Evolutionary conservation across 2,888 invertebrate genomes (phyloP).

Genomic region (Pheosia gnoma): DNA sequence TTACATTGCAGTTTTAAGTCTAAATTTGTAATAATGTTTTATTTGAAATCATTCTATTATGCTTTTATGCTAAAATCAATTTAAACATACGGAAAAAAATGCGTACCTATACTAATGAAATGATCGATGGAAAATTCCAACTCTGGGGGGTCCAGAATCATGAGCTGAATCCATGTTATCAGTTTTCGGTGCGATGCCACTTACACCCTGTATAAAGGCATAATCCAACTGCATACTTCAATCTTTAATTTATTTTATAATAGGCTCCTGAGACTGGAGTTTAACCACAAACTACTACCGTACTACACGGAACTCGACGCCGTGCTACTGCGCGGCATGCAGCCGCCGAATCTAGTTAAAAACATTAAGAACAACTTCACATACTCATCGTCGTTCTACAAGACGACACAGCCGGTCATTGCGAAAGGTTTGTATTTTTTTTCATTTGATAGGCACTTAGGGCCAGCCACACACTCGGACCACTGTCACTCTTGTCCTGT

Average conservation of each 20-base stretch:
- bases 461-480: no score
- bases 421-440: conserved; percentile 60
- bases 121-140: no score
- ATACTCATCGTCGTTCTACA: conserved; percentile 62
- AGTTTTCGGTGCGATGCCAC: neutral
- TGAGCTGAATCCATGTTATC: no score
- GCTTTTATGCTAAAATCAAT: no score
- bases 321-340: conserved; percentile 89
- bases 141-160: no score
- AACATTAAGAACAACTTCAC: conserved; percentile 60
- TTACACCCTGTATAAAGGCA: neutral
- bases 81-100: no score
- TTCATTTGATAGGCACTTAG: neutral
- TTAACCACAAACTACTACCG: conserved; percentile 91
- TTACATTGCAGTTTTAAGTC: no score
- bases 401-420: conserved; percentile 57
- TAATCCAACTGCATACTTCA: neutral
- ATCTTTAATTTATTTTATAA: conserved; percentile 36
- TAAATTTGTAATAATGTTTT: no score
- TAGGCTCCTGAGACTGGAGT: conserved; percentile 92
- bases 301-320: conserved; percentile 96
- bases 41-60: no score
- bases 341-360: conserved; percentile 60
- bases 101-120: no score
- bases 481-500: no score